Evolutionary conservation across 2,888 invertebrate species (phyloP), one percentile per base, ranked within the genome.

Genomic region (Apamea monoglypha): DNA sequence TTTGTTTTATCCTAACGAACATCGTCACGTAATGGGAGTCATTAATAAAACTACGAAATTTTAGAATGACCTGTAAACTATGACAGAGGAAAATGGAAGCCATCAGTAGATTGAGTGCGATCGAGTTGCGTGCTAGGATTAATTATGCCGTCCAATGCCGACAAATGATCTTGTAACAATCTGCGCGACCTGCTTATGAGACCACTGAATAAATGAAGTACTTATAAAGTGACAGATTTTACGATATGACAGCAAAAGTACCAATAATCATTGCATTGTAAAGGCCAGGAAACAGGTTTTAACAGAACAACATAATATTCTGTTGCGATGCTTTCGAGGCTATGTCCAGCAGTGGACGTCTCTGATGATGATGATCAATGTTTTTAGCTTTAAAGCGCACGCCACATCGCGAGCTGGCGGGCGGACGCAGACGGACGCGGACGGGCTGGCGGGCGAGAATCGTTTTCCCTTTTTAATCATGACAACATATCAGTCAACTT

Each of bases 41-140:
- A 72, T 56, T 72, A 73, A 66, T 44, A 29, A n/a, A 40, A 53
- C 32, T 56, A 64, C 40, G 50, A 69, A 68, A 82, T 56, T 82
- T 82, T 74, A 47, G 40, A 80, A 47, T 36, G 68, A 63, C 53
- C 68, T 56, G 53, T 69, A 68, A 82, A 78, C 59, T 64, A 59
- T 70, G 59, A 83, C 25, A 50, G 21, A 44, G 40, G 12, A 56
- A 68, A 84, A 80, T 84, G 18, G 44, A 32, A 68, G 74, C 50
- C 47, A 79, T 74, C 40, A 63, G 61, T 63, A 71, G 74, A 74
- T n/a, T n/a, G n/a, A n/a, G n/a, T 83, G 44, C 59, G n/a, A 66
- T 77, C 70, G 10, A 44, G 44, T 84, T 40, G 71, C 82, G 74
- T 79, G 82, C 21, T 74, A 21, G 56, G 32, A 79, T 72, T 50